Evolutionary conservation across 64 coral and sea anemone species (phyloP), one percentile per base, ranked within the genome.

Genomic region (Exaiptasia diaphana): DNA sequence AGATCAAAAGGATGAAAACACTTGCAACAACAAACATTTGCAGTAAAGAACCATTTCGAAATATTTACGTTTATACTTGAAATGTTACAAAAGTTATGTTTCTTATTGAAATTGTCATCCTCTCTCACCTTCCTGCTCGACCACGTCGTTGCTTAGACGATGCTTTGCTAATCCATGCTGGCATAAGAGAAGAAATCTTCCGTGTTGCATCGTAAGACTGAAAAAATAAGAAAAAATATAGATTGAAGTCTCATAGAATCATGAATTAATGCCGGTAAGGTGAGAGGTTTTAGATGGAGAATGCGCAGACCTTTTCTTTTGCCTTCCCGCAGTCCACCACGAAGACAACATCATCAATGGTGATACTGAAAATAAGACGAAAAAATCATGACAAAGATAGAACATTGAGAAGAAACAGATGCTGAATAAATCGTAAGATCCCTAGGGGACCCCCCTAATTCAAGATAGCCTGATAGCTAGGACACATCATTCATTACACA

Each of bases 341-440:
- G 92, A 83, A 97, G 26, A 97, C 94, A 18, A 97, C 89, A 48
- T 97, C 94, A 61, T 97, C 94, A 75, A 97, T 97, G 3, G 94
- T 97, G 17, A 97, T 97, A 49, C 94, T 97, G 57, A 2, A 69
- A 29, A 36, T 30, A 77, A 50, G 52, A 67, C 27, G 35, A 24
- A 68, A 74, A 24, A 31, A 14, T 50, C 20, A 50, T 2, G 1
- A 50, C 20, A n/a, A n/a, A n/a, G n/a, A n/a, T n/a, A n/a, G n/a
- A n/a, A n/a, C n/a, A n/a, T n/a, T n/a, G n/a, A n/a, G n/a, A n/a
- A n/a, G n/a, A n/a, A n/a, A n/a, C n/a, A n/a, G n/a, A n/a, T n/a
- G n/a, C n/a, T n/a, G n/a, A n/a, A n/a, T n/a, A n/a, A n/a, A n/a
- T n/a, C n/a, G n/a, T n/a, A n/a, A n/a, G n/a, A n/a, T n/a, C n/a